Conservation (phyloP, 2,113 vertebrate genomes). For the Lontra canadensis region DNA sequence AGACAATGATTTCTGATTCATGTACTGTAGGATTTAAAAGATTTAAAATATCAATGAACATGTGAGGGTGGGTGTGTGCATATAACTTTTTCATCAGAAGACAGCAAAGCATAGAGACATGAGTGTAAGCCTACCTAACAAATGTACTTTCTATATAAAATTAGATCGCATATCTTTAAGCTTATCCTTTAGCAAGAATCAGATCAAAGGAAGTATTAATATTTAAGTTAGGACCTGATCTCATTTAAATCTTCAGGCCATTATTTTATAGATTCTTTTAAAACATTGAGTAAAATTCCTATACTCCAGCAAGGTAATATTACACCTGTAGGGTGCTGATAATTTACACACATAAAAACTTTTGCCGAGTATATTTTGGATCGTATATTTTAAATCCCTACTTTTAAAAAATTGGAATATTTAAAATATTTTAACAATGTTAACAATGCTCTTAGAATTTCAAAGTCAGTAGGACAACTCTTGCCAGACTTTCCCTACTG, state of each 20-base stretch:
- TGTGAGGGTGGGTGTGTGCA: rapidly evolving
- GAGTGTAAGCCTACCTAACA: neutral
- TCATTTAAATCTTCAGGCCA: neutral
- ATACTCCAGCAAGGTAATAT: neutral
- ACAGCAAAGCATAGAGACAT: neutral
- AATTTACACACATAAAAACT: neutral
- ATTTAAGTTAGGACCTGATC: neutral
- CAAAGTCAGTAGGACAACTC: conserved; percentile 40
- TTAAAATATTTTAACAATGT: conserved; percentile 21
- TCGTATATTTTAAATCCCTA: neutral
- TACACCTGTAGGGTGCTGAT: rapidly evolving
- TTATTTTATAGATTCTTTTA: neutral
- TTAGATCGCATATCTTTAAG: neutral
- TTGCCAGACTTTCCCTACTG: conserved; percentile 27
- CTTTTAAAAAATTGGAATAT: neutral
- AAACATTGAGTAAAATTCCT: neutral
- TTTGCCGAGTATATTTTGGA: neutral
- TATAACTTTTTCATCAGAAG: neutral
- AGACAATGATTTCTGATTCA: neutral
- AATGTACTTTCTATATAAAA: neutral
- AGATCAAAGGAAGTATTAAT: neutral
- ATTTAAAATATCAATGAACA: neutral
- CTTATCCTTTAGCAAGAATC: neutral
- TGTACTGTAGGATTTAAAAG: neutral
- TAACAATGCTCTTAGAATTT: conserved; percentile 44